phyloP scores from a whole-genome alignment of 2,888 invertebrate genomes.

The Neoscelio sp. region DNA sequence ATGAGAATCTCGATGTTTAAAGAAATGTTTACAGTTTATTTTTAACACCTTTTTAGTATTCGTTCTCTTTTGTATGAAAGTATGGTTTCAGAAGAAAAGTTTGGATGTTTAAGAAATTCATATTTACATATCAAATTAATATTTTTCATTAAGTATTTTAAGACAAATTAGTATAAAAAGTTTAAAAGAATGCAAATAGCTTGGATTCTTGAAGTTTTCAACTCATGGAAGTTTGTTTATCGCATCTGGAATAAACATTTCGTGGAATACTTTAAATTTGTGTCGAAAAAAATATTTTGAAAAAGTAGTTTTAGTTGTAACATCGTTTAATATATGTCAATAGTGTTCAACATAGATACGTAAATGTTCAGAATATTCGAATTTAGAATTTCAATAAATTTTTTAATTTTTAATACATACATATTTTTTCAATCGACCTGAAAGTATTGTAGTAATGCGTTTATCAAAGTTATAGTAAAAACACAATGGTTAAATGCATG shows the following conservation, averaged over 20 bases:
- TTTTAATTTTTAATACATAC: no score
- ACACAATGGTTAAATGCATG: no score
- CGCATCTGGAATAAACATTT: not conserved
- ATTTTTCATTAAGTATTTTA: constrained; percentile 13
- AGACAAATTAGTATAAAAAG: constrained; percentile 17
- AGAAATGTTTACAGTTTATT: constrained; percentile 20
- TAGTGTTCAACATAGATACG: no score
- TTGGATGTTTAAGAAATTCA: constrained; percentile 9
- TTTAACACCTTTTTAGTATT: constrained; percentile 17
- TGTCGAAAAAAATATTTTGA: no score
- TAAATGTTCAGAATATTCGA: no score
- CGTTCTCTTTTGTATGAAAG: constrained; percentile 22
- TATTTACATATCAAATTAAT: constrained; percentile 29
- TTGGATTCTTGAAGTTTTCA: not conserved
- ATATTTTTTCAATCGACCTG: no score
- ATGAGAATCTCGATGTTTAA: not conserved
- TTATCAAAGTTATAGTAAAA: no score
- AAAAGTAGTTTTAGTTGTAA: no score
- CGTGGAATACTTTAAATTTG: not conserved
- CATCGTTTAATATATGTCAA: no score
- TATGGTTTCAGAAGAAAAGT: constrained; percentile 36
- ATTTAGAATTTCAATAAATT: no score
- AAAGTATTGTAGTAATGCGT: no score
- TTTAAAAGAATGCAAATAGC: not conserved
- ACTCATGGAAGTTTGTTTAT: constrained; percentile 3